Evolutionary conservation across 2,113 vertebrate genomes (phyloP).

Genomic region (Spheniscus mendiculus): DNA sequence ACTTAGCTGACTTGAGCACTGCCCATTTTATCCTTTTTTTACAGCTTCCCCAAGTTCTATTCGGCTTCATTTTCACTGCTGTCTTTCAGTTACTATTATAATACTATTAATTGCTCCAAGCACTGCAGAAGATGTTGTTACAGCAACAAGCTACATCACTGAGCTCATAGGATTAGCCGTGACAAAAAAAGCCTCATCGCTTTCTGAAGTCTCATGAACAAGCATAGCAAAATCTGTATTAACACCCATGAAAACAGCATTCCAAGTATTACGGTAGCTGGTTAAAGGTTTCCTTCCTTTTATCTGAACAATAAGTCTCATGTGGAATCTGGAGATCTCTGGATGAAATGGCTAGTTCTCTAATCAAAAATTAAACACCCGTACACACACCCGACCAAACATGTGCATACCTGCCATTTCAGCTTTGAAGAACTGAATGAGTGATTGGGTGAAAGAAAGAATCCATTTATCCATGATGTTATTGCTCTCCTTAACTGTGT

Average conservation of each 20-base stretch:
- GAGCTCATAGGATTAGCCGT: background rate
- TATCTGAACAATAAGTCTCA: background rate
- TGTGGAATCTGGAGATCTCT: background rate
- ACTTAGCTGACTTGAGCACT: background rate
- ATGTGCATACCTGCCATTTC: constrained; percentile 89
- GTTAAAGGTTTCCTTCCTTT: background rate
- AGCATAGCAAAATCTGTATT: background rate
- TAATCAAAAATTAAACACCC: background rate
- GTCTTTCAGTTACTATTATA: background rate
- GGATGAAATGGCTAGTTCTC: background rate
- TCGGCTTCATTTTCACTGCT: background rate
- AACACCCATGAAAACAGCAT: background rate
- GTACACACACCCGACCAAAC: background rate
- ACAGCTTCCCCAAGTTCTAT: background rate
- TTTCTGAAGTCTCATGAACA: background rate
- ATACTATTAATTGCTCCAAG: background rate
- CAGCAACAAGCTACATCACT: background rate
- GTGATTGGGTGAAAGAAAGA: constrained; percentile 94
- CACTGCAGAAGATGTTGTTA: background rate
- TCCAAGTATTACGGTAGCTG: background rate
- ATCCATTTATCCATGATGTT: constrained; percentile 98
- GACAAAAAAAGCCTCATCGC: background rate
- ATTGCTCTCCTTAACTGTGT: constrained; percentile 79
- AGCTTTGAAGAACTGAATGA: constrained; percentile 90
- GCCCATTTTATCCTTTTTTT: background rate